phyloP scores from a whole-genome alignment of 2,797 vertebrate species.

The Pangasius larnaudii region DNA sequence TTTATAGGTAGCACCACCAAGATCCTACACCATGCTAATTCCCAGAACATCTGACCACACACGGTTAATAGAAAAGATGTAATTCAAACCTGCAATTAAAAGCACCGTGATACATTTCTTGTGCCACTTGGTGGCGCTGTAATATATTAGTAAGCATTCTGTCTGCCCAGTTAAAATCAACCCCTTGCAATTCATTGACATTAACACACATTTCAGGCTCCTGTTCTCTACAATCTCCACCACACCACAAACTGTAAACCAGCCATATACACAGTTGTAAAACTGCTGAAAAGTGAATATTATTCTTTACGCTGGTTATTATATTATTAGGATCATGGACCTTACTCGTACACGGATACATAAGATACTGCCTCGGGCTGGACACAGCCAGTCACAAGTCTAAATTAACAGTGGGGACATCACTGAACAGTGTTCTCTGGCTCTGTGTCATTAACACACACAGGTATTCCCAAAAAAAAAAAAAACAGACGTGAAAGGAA shows the following conservation, averaged over 20 bases:
- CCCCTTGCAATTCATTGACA: too few species aligned
- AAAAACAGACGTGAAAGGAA: not conserved
- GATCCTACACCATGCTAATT: too few species aligned
- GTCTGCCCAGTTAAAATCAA: not conserved
- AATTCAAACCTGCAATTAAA: not conserved
- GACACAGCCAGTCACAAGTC: not conserved
- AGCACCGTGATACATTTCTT: not conserved
- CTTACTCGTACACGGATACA: not conserved
- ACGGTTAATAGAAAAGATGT: not conserved
- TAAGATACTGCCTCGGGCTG: too few species aligned
- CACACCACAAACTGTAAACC: too few species aligned
- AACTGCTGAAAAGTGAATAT: not conserved
- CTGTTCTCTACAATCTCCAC: not conserved
- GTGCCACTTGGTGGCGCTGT: constrained; percentile 27
- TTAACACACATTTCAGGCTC: not conserved
- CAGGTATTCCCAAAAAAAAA: not conserved
- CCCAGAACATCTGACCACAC: not conserved
- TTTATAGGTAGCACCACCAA: not conserved
- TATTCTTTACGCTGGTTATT: not conserved
- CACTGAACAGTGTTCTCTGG: not conserved
- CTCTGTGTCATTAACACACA: not conserved
- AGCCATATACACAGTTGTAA: not conserved
- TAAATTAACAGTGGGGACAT: not conserved
- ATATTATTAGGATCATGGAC: not conserved
- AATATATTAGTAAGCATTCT: constrained; percentile 5